Base-by-base conservation (phyloP, 2,888 invertebrate genomes). In the Pollenia griseotomentosa region DNA sequence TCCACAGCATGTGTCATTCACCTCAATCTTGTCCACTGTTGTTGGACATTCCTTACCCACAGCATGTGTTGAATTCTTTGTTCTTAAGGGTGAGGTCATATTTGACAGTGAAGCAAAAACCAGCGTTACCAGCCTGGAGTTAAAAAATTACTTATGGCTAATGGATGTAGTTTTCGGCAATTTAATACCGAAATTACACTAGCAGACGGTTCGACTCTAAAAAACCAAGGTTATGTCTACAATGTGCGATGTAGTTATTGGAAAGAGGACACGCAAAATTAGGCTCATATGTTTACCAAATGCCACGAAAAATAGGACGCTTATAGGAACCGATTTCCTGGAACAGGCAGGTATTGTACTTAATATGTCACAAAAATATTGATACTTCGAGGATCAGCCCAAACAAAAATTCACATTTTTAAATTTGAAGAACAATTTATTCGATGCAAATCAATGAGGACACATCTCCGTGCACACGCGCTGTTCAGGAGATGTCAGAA, bases 31-130 rank as follows among this genome's bases (percentile, higher is more conserved):
- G 14, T 55, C 81, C 0, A 71, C 77, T 3, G 1, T 74, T 12
- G 81, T 88, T 59, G 86, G 87, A 7, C 79, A 73, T 10, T 14
- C 80, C 4, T 73, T 85, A 40, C 86, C 86, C 1, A 84, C 84
- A 44, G 9, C 55, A 6, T 53, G 73, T 16, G 33, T 57, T 1
- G 55, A 57, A n/a, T 23, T 81, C 5, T 71, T 73, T 73, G 63
- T 68, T 12, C 16, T 14, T 14, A 48, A 63, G 19, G 63, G 63
- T 40, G 71, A 80, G 53, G 61, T 23, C 40, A 6, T 71, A 8
- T 66, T 74, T 33, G 66, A 85, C 42, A 65, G 70, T 19, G 83
- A 65, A 11, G 85, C 85, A 0, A 85, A 77, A 48, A 85, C 78
- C 1, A 82, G 82, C 16, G 63, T 78, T 7, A 53, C 65, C 40